These are phyloP conservation scores for Protophormia terraenovae DNA, from an alignment of 2,888 invertebrate species.

Conservation along the genomic window DNA sequence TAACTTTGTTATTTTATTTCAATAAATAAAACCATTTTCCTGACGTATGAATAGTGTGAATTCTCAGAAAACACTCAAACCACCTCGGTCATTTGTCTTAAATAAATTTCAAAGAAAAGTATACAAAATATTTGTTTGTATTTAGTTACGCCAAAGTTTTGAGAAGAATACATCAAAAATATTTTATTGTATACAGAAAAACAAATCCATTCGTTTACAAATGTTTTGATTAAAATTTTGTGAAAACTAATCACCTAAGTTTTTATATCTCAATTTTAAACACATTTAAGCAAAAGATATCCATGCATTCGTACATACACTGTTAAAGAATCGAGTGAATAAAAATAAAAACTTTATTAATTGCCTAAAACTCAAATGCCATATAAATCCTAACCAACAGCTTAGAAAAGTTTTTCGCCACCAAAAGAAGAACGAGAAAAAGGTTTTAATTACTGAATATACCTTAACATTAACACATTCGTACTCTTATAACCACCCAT, in stretches of 20 bases:
- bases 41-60: background rate
- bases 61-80: background rate
- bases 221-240: background rate
- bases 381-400: conserved; percentile 40
- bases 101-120: background rate
- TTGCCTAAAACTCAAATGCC: conserved; percentile 25
- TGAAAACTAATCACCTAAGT: background rate
- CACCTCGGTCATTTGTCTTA: background rate
- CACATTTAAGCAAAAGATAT: background rate
- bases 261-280: background rate
- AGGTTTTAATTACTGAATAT: conserved; percentile 26
- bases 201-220: background rate
- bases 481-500: background rate
- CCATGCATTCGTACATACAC: background rate
- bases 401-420: conserved; percentile 23
- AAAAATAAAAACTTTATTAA: conserved; percentile 39
- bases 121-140: background rate
- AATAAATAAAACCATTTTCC: background rate
- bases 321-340: background rate
- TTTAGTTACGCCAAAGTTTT: background rate
- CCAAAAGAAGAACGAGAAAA: background rate
- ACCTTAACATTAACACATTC: background rate
- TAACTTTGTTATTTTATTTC: background rate
- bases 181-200: background rate
- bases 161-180: background rate